Conservation (phyloP, 2,888 invertebrate species). For the Polyommatus icarus region DNA sequence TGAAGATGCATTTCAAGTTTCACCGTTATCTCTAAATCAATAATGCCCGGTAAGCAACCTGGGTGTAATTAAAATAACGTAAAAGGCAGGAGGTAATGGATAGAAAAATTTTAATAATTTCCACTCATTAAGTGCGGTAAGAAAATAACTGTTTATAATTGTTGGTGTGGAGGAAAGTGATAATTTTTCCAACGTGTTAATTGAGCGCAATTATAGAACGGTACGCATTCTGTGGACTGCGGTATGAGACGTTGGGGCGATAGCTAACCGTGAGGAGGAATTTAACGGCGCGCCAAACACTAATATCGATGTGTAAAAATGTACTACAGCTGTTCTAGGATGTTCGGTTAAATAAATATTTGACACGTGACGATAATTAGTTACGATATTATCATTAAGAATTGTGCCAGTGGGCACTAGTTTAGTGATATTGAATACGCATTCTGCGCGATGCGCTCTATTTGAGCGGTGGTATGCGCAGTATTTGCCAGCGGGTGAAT, state of each 20-base stretch:
- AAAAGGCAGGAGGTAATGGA: conserved; percentile 16
- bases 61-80: conserved; percentile 6
- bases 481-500: conserved; percentile 5
- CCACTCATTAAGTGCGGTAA: conserved; percentile 15
- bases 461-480: conserved; percentile 16
- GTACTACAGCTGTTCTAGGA: conserved; percentile 44
- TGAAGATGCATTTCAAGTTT: background rate
- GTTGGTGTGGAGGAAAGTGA: conserved; percentile 9
- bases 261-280: conserved; percentile 31
- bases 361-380: conserved; percentile 44
- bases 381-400: conserved; percentile 46
- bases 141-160: conserved; percentile 28
- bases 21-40: conserved; percentile 23
- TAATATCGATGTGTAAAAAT: conserved; percentile 42
- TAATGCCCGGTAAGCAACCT: conserved; percentile 17
- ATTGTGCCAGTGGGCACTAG: conserved; percentile 27
- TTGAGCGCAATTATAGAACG: conserved; percentile 18
- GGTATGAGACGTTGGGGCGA: background rate
- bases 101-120: conserved; percentile 25
- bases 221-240: background rate
- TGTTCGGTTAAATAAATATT: conserved; percentile 44
- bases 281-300: conserved; percentile 29
- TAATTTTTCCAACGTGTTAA: conserved; percentile 23
- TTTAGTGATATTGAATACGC: conserved; percentile 20
- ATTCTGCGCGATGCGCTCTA: conserved; percentile 28